Conservation (phyloP, 2,113 vertebrate genomes). For the rat (Rattus norvegicus) region GRCr8 NC_086028.1:32442001-32442500, state of each 20-base stretch:
- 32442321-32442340: neutral
- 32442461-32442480: neutral
- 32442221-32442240: neutral
- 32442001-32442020: conserved; percentile 44
- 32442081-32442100: neutral
- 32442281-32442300: neutral
- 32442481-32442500: neutral
- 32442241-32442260: neutral
- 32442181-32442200: neutral
- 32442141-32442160: conserved; percentile 24
- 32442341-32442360: neutral
- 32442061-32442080: conserved; percentile 20
- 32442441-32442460: too few relatives aligned
- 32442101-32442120: conserved; percentile 26
- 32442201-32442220: neutral
- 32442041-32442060: conserved; percentile 19
- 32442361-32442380: neutral
- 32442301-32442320: neutral
- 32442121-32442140: neutral
- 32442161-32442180: neutral
- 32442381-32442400: neutral
- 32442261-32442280: neutral
- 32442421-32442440: neutral
- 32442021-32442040: neutral
- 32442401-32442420: neutral